Evolutionary conservation across 2,888 invertebrate species (phyloP), one percentile per base, ranked within the genome.

Genomic region (Agonopterix alstromeriana): DNA sequence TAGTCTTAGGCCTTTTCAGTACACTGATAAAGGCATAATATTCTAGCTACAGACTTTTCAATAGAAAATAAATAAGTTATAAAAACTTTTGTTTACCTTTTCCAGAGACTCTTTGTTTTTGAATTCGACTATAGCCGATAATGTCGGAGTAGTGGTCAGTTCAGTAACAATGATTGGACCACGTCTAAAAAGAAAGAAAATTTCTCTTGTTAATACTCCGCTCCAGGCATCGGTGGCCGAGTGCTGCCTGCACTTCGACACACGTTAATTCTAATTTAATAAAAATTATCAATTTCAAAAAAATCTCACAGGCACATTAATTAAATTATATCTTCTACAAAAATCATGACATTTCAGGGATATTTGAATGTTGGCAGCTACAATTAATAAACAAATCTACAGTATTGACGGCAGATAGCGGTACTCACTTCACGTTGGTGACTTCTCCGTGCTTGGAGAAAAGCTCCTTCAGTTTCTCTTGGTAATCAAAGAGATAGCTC

Each of bases 101-200:
- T 87, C 86, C 88, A 88, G 81, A 76, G 82, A 85, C 73, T 88
- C 89, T 87, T 87, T 87, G 88, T 88, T 88, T 88, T 88, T 87
- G 87, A 87, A 88, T 87, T 87, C 88, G 82, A 88, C 85, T 76
- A 88, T 87, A 77, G 88, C 88, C 83, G 88, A 87, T 86, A 88
- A 84, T 85, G 87, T 86, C 74, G 88, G 88, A 80, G 88, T 87
- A 77, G 86, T 87, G 86, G 89, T 88, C 88, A 83, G 84, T 87
- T 88, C 88, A 74, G 87, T 87, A 72, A 88, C 88, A 83, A 88
- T 84, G 85, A 88, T 87, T 82, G 88, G 88, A 87, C 88, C 88
- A 88, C 88, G 88, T 88, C 88, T 88, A 88, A 82, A 88, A 88
- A 87, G 77, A 85, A 87, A 87, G 79, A 85, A 86, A 84, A 82